A percentile compares a stretch with the other conserved stretches of the same genome.
phyloP scores from a whole-genome alignment of 2,113 vertebrate genomes.

The Naja naja region DNA sequence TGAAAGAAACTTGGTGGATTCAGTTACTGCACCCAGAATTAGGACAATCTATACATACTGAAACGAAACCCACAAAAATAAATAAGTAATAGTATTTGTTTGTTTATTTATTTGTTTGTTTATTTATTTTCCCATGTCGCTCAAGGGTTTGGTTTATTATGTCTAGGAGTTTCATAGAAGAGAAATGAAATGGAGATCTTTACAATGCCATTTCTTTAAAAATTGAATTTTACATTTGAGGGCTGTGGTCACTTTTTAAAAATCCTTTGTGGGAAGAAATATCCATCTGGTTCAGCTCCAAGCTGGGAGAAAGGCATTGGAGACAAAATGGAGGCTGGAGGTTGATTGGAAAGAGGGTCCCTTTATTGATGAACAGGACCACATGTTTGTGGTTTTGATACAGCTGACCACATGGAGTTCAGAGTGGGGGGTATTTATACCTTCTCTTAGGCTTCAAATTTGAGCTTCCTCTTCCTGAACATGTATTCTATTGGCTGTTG shows the following conservation, averaged over 20 bases:
- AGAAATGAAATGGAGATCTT: not conserved
- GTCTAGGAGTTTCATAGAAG: not conserved
- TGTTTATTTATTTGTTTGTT: no score
- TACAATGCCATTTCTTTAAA: not conserved
- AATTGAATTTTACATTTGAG: not conserved
- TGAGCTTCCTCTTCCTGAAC: no score
- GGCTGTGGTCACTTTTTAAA: not conserved
- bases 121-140: not conserved
- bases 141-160: not conserved
- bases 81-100: not conserved
- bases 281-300: no score
- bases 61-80: not conserved
- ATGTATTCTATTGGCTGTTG: no score
- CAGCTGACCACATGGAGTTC: no score
- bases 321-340: no score
- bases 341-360: no score
- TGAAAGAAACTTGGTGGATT: not conserved
- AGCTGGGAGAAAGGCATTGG: no score
- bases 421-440: no score
- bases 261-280: not conserved
- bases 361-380: no score
- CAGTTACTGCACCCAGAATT: not conserved
- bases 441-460: no score
- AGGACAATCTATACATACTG: not conserved
- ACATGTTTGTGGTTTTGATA: no score